Base-by-base conservation (phyloP, 1,140 invertebrate species). In the Globodera rostochiensis region DNA sequence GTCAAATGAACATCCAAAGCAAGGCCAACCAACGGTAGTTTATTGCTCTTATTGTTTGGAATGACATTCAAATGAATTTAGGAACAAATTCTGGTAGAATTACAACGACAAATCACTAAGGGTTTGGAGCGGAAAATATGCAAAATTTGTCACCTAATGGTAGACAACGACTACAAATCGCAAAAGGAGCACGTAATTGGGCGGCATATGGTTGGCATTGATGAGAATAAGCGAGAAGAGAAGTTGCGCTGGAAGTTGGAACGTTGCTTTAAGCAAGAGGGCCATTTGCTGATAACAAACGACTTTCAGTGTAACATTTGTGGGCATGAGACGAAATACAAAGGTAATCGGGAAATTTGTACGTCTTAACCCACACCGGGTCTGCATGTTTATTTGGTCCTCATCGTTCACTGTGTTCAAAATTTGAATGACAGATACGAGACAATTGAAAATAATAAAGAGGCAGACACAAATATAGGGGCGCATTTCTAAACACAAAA, bases 221-320 rank as follows among this genome's bases (percentile, higher is more conserved):
- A 47, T 21, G 19, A n/a, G 53, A 49, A 21, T 15, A 64, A 21
- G n/a, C 11, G 57, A 47, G 69, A 71, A 71, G 46, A 71, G 19
- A 71, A 45, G 69, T 45, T 71, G 9, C 69, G 69, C 3, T 11
- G 21, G 69, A 71, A 71, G 36, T 66, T 78, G 53, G 64, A 78
- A 6, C 57, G n/a, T 15, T 78, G 77, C 45, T 78, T 78, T n/a
- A 69, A 69, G n/a, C 46, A 67, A 21, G 53, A 60, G 11, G 60
- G 77, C 9, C 66, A 46, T 47, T 57, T 78, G 36, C 70, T 71
- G 49, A 78, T 78, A 64, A 46, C 64, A 13, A 78, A 78, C 47
- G 77, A 78, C 47, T 70, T 78, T 1, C 77, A 78, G 70, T 78
- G 77, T 47, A 78, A 78, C 66, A 64, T 78, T 13, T 78, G 77